Conservation (phyloP, 2,113 vertebrate genomes). For the Ciconia boyciana region DNA sequence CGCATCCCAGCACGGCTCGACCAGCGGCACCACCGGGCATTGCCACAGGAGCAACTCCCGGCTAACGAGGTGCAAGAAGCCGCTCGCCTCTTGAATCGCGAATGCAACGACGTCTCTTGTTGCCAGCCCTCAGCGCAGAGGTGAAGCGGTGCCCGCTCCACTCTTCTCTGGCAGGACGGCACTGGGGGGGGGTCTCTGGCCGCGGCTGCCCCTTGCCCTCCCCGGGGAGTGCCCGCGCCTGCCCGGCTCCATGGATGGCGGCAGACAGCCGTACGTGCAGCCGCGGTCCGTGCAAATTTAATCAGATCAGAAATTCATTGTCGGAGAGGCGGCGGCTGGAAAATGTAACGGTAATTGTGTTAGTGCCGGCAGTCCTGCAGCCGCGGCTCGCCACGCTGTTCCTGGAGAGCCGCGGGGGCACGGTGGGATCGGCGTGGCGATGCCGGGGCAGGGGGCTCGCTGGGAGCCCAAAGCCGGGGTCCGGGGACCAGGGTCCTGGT, state of each 20-base stretch:
- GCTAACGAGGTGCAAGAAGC: not conserved
- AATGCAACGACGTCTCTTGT: fast-evolving
- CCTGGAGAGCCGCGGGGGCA: not conserved
- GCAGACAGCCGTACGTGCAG: not conserved
- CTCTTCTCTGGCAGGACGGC: fast-evolving
- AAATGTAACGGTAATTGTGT: not conserved
- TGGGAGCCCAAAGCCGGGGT: no score
- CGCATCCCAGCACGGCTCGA: fast-evolving
- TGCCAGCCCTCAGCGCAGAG: not conserved
- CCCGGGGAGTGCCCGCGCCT: not conserved
- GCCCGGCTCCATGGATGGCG: not conserved
- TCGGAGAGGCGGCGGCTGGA: not conserved
- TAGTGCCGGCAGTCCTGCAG: not conserved
- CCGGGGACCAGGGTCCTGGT: no score
- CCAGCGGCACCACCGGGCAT: fast-evolving
- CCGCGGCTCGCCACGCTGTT: not conserved
- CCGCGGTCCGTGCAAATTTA: not conserved
- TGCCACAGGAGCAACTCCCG: fast-evolving
- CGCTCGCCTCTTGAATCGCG: fast-evolving
- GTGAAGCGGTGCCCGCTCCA: fast-evolving
- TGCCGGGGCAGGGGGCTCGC: not conserved
- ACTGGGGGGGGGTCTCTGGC: fast-evolving
- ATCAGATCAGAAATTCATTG: constrained; percentile 24
- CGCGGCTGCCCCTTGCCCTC: not conserved
- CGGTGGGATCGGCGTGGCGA: fast-evolving